Evolutionary conservation across 2,888 invertebrate species (phyloP), one percentile per base, ranked within the genome.

Genomic region (Cheilosia pagana): DNA sequence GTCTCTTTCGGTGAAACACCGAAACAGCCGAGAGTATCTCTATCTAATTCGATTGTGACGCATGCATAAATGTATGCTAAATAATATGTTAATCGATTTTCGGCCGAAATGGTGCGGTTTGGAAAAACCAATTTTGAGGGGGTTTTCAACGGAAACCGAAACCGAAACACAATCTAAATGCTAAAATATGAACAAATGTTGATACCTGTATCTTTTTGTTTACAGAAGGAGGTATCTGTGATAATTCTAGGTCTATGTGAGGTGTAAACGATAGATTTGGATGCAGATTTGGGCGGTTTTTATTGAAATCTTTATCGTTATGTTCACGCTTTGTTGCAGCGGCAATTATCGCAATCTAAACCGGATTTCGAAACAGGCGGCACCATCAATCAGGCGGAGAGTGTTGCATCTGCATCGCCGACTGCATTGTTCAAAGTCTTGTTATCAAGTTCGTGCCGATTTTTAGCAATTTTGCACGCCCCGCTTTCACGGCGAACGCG

Each of bases 381-480:
- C 74, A 81, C 41, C 68, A 74, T 81, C 81, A 81, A 68, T 79
- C 72, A 81, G 63, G 0, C 3, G 35, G 35, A 35, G 12, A 35
- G 35, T 12, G 35, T 0, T 16, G 2, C 31, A 7, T n/a, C 25
- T 35, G 28, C 28, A 45, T 39, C 19, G n/a, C 55, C 60, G 62
- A 55, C 77, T 57, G 77, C 70, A 77, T 70, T 77, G 70, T 70
- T 55, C 28, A 23, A 16, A 62, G 59, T 25, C 78, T 65, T 65
- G 63, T 72, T 78, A 78, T 65, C 63, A 50, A 35, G 78, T 71
- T 78, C 72, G 78, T 78, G 78, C 50, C 48, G 57, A 50, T 50
- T 71, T 71, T 59, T 23, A 39, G 10, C 21, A 63, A n/a, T 77
- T 62, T 53, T 45, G 28, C 19, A 45, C 8, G 25, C 28, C 31